These are phyloP conservation scores for Paralvinella palmiformis DNA, from an alignment of 1,140 invertebrate genomes.

Conservation along the genomic window DNA sequence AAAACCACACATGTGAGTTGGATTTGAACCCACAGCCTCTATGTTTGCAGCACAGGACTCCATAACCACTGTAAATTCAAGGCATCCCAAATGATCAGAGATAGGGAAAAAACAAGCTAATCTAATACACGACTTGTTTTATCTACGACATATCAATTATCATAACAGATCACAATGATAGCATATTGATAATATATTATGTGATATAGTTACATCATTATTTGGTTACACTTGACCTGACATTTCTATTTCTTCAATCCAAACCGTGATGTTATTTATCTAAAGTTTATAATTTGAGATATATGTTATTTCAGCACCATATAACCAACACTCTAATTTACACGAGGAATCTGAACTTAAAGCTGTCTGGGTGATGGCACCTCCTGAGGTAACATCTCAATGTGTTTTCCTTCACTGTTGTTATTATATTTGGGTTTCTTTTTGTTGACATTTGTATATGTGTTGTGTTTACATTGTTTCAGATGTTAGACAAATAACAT, in stretches of 20 bases:
- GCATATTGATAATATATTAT: not conserved
- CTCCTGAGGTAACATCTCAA: constrained; percentile 61
- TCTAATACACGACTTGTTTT: no score
- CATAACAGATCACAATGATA: no score
- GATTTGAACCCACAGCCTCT: no score
- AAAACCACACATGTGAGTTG: no score
- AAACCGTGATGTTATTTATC: not conserved
- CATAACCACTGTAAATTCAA: no score
- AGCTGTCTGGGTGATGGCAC: constrained; percentile 90
- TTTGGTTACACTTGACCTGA: not conserved
- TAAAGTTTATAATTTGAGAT: not conserved
- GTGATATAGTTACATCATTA: not conserved
- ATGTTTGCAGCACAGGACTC: no score
- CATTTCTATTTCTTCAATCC: not conserved
- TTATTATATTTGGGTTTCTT: no score
- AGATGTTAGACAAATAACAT: not conserved
- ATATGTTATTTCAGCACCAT: constrained; percentile 65
- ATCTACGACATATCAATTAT: no score
- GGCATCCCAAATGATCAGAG: no score
- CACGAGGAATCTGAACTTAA: constrained; percentile 56
- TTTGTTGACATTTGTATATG: not conserved
- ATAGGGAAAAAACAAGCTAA: no score
- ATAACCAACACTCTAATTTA: constrained; percentile 53
- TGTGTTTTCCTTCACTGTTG: not conserved
- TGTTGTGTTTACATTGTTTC: not conserved